A percentile compares a stretch with the other conserved stretches of the same genome.
These are phyloP conservation scores for Boloria selene DNA, from an alignment of 2,888 invertebrate genomes.

Conservation along the genomic window DNA sequence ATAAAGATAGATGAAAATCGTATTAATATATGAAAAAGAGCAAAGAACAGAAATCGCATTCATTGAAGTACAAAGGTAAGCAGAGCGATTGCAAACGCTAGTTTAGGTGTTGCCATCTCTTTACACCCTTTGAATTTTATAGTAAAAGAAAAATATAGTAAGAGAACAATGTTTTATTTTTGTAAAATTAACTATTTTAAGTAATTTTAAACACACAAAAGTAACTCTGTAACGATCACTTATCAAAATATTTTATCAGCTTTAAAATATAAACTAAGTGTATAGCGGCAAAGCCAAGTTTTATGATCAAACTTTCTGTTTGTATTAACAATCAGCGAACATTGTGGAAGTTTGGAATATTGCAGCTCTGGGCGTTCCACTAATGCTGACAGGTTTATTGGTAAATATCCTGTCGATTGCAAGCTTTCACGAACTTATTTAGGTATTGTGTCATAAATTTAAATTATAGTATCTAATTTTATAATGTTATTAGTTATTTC, in stretches of 20 bases:
- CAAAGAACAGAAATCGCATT: too few species aligned
- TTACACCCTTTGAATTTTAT: too few species aligned
- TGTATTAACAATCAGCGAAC: conserved; percentile 58
- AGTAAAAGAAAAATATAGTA: too few species aligned
- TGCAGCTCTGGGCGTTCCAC: conserved; percentile 47
- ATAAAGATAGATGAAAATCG: too few species aligned
- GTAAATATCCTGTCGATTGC: conserved; percentile 49
- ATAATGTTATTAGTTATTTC: background rate
- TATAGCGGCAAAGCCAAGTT: conserved; percentile 54
- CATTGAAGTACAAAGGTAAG: too few species aligned
- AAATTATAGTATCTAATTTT: background rate
- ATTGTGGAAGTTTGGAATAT: conserved; percentile 57
- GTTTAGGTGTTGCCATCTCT: too few species aligned
- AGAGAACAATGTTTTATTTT: too few species aligned
- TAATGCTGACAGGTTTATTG: conserved; percentile 52
- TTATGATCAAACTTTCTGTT: conserved; percentile 60
- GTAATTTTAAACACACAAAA: too few species aligned
- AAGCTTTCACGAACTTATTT: conserved; percentile 40
- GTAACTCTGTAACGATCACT: background rate
- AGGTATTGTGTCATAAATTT: background rate
- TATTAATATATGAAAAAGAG: too few species aligned
- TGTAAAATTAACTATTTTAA: too few species aligned
- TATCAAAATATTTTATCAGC: conserved; percentile 14
- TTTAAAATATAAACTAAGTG: conserved; percentile 51
- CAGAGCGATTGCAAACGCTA: too few species aligned